A percentile compares a stretch with the other conserved stretches of the same genome.
These are phyloP conservation scores for Hippocampus mohnikei DNA, from an alignment of 2,113 vertebrate genomes.

Conservation along the genomic window DNA sequence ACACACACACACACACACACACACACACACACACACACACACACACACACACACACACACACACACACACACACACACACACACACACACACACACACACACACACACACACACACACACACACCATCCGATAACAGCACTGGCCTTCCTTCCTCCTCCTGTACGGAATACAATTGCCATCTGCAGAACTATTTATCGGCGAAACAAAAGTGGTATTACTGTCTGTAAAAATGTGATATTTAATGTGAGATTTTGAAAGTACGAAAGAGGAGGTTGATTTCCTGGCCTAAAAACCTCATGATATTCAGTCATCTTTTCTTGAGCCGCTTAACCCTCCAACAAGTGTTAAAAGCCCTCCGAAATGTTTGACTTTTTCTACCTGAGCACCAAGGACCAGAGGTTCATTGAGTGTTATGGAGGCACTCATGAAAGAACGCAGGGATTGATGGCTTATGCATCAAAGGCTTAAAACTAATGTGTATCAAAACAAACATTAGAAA, in stretches of 20 bases:
- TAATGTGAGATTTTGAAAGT: slow-evolving; percentile 31
- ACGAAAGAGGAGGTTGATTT: slow-evolving; percentile 33
- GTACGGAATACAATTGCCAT: slow-evolving; percentile 7
- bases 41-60: too few relatives aligned
- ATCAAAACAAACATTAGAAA: too few relatives aligned
- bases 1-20: too few relatives aligned
- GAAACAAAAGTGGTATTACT: slow-evolving; percentile 52
- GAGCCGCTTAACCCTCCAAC: slow-evolving; percentile 69
- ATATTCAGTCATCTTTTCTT: slow-evolving; percentile 46
- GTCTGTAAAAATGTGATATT: slow-evolving; percentile 40
- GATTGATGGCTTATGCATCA: too few relatives aligned
- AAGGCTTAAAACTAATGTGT: too few relatives aligned
- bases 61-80: too few relatives aligned
- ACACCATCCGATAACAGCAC: slow-evolving; percentile 22
- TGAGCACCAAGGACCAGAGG: slow-evolving; percentile 55
- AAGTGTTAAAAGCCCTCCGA: slow-evolving; percentile 83
- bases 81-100: slow-evolving; percentile 12
- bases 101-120: slow-evolving; percentile 12
- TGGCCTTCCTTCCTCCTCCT: slow-evolving; percentile 8
- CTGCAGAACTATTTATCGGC: slow-evolving; percentile 8
- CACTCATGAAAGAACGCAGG: slow-evolving; percentile 1
- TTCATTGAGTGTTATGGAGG: slow-evolving; percentile 82
- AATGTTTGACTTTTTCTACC: slow-evolving; percentile 81
- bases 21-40: too few relatives aligned
- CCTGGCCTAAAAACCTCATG: slow-evolving; percentile 52